Conservation (phyloP, 2,797 vertebrate genomes). For the Pelochelys cantorii region DNA sequence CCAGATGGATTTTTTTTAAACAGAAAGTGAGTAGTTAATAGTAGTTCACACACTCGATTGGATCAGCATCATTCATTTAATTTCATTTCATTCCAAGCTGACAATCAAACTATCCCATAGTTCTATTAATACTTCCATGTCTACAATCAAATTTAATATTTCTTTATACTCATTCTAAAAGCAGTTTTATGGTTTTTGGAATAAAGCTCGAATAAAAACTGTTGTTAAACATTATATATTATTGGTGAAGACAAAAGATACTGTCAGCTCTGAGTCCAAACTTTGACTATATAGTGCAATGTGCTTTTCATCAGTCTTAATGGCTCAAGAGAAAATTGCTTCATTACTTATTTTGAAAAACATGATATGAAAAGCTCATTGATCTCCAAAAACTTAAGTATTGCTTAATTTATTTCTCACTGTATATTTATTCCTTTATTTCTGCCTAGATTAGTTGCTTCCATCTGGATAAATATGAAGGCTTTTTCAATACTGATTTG, state of each 20-base stretch:
- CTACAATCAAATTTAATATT: background rate
- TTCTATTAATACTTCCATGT: background rate
- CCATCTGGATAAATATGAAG: background rate
- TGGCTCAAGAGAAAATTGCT: background rate
- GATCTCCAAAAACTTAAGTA: background rate
- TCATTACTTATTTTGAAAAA: background rate
- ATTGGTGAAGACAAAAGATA: background rate
- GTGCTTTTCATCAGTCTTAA: conserved; percentile 3
- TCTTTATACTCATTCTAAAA: conserved; percentile 24
- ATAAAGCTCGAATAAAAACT: conserved; percentile 18
- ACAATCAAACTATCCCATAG: conserved; percentile 47
- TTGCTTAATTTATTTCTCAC: background rate
- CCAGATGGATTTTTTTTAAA: conserved; percentile 15
- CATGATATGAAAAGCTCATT: background rate
- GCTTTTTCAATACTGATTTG: background rate
- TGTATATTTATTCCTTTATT: background rate
- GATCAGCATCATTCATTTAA: conserved; percentile 45
- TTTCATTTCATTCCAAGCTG: conserved; percentile 42
- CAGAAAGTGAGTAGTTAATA: conserved; percentile 10
- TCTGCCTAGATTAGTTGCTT: background rate
- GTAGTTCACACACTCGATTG: background rate
- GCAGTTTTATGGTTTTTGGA: background rate
- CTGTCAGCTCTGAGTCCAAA: background rate
- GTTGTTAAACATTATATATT: background rate
- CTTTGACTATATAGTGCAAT: background rate